Evolutionary conservation across 2,797 vertebrate genomes (phyloP).

Genomic region (Monodelphis domestica): DNA sequence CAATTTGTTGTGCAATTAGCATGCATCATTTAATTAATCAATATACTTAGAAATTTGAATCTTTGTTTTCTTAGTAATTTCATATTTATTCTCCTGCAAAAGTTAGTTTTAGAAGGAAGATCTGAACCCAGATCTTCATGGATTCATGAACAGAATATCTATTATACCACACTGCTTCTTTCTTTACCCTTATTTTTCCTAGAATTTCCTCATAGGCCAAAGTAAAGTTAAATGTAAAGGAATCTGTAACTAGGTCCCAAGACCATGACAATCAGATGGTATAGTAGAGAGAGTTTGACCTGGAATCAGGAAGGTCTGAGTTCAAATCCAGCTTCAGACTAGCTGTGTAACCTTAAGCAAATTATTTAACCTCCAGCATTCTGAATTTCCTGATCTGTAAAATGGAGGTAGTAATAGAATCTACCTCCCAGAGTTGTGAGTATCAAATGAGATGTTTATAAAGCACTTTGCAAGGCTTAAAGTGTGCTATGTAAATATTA

Average conservation of each 20-base stretch:
- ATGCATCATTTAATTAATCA: not conserved
- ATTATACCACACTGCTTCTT: not conserved
- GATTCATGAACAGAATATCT: not conserved
- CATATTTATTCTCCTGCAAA: not conserved
- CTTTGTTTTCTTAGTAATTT: not conserved
- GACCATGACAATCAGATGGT: not conserved
- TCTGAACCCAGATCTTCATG: not conserved
- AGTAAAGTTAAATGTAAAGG: not conserved
- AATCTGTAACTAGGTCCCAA: not conserved
- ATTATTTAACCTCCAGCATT: not conserved
- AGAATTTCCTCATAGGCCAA: not conserved
- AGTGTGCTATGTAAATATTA: not conserved
- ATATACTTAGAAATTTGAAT: not conserved
- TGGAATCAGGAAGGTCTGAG: not conserved
- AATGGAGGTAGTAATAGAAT: not conserved
- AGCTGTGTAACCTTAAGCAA: not conserved
- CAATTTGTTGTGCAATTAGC: not conserved
- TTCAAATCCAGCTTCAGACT: not conserved
- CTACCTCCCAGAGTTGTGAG: not conserved
- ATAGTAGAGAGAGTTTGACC: not conserved
- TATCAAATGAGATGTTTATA: not conserved
- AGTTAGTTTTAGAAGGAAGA: not conserved
- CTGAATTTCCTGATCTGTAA: not conserved
- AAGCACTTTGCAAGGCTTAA: not conserved
- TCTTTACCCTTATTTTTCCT: not conserved